phyloP scores from a whole-genome alignment of 2,113 vertebrate genomes.

The Myanophis thanlyinensis region DNA sequence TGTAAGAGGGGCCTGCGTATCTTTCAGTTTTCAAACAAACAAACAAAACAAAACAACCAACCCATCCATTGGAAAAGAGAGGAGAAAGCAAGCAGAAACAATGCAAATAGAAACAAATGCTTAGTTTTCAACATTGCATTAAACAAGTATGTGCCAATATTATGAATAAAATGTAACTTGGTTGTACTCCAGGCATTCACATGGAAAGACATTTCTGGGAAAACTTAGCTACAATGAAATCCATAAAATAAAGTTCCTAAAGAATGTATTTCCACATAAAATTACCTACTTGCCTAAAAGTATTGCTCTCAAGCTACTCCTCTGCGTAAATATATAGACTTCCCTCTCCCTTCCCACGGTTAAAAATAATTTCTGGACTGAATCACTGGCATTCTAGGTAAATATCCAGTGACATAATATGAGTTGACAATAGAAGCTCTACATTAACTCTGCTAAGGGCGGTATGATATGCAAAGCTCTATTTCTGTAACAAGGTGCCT shows the following conservation, averaged over 20 bases:
- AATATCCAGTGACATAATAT: slow-evolving; percentile 48
- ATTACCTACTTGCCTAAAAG: slow-evolving; percentile 77
- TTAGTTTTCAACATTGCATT: slow-evolving; percentile 8
- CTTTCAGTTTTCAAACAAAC: background rate
- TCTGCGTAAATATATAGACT: slow-evolving; percentile 66
- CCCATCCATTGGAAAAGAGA: background rate
- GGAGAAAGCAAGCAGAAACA: background rate
- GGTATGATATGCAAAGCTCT: background rate
- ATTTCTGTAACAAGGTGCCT: slow-evolving; percentile 24
- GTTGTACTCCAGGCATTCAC: slow-evolving; percentile 50
- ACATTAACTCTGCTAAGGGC: slow-evolving; percentile 26
- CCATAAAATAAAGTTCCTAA: slow-evolving; percentile 73
- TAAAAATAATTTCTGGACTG: slow-evolving; percentile 59
- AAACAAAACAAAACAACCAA: too few relatives aligned
- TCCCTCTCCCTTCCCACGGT: slow-evolving; percentile 21
- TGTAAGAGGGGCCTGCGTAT: background rate
- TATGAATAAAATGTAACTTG: slow-evolving; percentile 59
- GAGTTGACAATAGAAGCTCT: slow-evolving; percentile 51
- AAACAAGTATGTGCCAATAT: slow-evolving; percentile 42
- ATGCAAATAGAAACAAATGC: background rate
- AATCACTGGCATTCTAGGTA: slow-evolving; percentile 50
- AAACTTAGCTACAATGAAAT: slow-evolving; percentile 73
- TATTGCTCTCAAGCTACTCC: slow-evolving; percentile 58
- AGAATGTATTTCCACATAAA: slow-evolving; percentile 81
- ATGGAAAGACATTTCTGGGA: slow-evolving; percentile 69